A percentile compares a stretch with the other conserved stretches of the same genome.
Evolutionary conservation across 1,140 invertebrate genomes (phyloP).

Genomic region (Euschistus heros): DNA sequence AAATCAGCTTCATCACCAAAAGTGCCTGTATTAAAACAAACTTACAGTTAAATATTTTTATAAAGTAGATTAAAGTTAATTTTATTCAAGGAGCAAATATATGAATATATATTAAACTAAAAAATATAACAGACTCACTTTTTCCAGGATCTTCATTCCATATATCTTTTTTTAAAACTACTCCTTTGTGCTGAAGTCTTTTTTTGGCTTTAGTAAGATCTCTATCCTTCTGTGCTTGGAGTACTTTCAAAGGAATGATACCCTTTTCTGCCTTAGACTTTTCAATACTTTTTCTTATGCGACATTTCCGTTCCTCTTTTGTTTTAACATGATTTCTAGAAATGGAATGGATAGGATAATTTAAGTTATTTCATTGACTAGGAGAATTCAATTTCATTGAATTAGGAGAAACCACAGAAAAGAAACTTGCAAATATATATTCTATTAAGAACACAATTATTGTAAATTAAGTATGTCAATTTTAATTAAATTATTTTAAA

Average conservation of each 20-base stretch:
- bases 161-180: slow-evolving; percentile 37
- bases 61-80: too few species aligned
- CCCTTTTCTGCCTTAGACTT: slow-evolving; percentile 30
- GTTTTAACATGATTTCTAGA: slow-evolving; percentile 30
- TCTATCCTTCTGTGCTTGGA: slow-evolving; percentile 30
- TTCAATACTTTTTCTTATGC: slow-evolving; percentile 34
- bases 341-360: not conserved
- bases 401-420: not conserved
- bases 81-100: too few species aligned
- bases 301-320: slow-evolving; percentile 41
- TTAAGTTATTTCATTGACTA: too few species aligned
- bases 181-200: not conserved
- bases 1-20: slow-evolving; percentile 22
- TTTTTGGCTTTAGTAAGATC: not conserved
- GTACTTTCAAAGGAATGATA: slow-evolving; percentile 32
- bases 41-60: too few species aligned
- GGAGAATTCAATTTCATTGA: too few species aligned
- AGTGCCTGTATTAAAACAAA: not conserved
- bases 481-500: too few species aligned
- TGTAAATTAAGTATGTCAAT: too few species aligned
- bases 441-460: too few species aligned
- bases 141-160: slow-evolving; percentile 34
- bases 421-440: too few species aligned
- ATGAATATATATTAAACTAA: too few species aligned
- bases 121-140: too few species aligned